These are phyloP conservation scores for Myripristis murdjan DNA, from an alignment of 2,797 vertebrate genomes.

Conservation along the genomic window DNA sequence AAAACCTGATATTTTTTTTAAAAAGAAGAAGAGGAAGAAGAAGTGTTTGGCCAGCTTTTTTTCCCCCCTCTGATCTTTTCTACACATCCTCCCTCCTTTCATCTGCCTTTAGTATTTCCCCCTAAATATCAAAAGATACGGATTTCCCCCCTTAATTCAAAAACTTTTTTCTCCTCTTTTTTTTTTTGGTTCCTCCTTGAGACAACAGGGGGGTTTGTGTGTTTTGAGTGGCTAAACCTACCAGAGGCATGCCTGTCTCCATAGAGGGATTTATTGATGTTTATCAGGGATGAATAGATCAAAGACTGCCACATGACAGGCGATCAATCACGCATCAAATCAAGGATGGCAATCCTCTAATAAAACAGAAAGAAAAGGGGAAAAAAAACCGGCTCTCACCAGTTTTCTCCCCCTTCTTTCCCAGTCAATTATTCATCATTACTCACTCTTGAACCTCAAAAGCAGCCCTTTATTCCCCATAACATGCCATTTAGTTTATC, in stretches of 20 bases:
- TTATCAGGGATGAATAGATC: slow-evolving; percentile 99
- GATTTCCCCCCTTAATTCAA: slow-evolving; percentile 84
- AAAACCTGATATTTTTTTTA: too few species aligned
- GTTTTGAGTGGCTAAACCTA: slow-evolving; percentile 89
- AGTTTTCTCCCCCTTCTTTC: slow-evolving; percentile 82
- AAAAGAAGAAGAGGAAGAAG: too few species aligned
- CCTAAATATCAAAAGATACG: slow-evolving; percentile 57
- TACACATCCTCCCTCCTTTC: slow-evolving; percentile 43
- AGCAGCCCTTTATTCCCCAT: slow-evolving; percentile 75
- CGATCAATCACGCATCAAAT: slow-evolving; percentile 99
- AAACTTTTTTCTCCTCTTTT: slow-evolving; percentile 90
- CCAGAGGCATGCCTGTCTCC: slow-evolving; percentile 94
- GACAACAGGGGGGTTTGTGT: slow-evolving; percentile 87
- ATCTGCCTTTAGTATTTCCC: slow-evolving; percentile 42
- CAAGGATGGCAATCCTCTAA: slow-evolving; percentile 98
- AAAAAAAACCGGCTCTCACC: slow-evolving; percentile 92
- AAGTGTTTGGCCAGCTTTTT: slow-evolving; percentile 28
- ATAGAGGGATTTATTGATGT: slow-evolving; percentile 99
- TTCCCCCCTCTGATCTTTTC: slow-evolving; percentile 15
- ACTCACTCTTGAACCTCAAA: slow-evolving; percentile 83
- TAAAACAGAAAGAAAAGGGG: slow-evolving; percentile 93
- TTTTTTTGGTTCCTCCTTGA: slow-evolving; percentile 74
- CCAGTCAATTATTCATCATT: slow-evolving; percentile 86
- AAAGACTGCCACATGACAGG: slow-evolving; percentile 98
- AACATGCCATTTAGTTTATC: slow-evolving; percentile 79